phyloP scores from a whole-genome alignment of 2,113 vertebrate species.

The Melanotaenia duboulayi region DNA sequence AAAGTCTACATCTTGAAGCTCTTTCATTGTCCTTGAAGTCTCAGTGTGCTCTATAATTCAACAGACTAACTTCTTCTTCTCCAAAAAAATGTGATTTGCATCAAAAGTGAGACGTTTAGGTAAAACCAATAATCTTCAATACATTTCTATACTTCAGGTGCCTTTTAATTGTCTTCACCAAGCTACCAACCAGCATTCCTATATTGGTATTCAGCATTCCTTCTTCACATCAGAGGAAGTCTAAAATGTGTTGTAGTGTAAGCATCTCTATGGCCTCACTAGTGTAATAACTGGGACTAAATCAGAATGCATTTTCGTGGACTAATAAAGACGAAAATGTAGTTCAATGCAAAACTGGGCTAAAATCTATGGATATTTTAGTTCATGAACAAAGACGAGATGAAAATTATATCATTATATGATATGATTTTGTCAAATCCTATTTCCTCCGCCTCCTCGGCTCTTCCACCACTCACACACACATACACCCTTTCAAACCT shows the following conservation, averaged over 20 bases:
- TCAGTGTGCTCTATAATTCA: conserved; percentile 19
- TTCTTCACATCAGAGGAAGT: conserved; percentile 14
- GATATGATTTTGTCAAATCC: too few species aligned
- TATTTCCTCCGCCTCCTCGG: too few species aligned
- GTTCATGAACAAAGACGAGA: too few species aligned
- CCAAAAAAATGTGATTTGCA: background rate
- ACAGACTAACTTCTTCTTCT: background rate
- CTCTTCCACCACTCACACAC: too few species aligned
- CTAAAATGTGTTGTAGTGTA: background rate
- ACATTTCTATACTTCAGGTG: background rate
- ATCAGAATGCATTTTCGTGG: too few species aligned
- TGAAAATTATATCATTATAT: too few species aligned
- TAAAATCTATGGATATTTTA: too few species aligned
- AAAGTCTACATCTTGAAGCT: conserved; percentile 9
- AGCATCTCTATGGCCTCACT: background rate
- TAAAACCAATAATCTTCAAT: background rate
- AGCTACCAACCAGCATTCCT: conserved; percentile 3
- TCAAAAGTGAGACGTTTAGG: conserved; percentile 1
- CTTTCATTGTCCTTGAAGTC: conserved; percentile 25
- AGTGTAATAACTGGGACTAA: too few species aligned
- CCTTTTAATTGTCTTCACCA: background rate
- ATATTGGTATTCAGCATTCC: background rate
- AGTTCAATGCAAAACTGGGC: too few species aligned
- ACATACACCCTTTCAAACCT: too few species aligned
- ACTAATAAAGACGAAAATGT: too few species aligned